These are phyloP conservation scores for Sebastes cheni DNA, from an alignment of 2,797 vertebrate genomes.

Conservation along the genomic window DNA sequence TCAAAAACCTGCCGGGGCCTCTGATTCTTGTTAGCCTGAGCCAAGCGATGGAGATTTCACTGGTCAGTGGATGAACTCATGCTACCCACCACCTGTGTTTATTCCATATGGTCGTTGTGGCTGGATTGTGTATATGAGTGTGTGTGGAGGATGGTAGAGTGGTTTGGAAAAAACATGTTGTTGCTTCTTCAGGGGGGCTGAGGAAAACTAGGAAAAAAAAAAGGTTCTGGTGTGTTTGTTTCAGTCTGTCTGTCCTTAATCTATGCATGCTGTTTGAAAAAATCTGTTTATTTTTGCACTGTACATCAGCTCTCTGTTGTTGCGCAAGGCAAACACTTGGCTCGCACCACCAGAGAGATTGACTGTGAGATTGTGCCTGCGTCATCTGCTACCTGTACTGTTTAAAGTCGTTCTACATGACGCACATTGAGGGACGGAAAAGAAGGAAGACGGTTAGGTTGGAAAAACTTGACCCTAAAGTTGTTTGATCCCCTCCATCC, in stretches of 20 bases:
- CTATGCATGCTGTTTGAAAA: slow-evolving; percentile 15
- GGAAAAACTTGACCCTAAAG: slow-evolving; percentile 58
- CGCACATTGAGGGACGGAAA: not conserved
- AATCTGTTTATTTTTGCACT: not conserved
- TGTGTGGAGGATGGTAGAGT: slow-evolving; percentile 9
- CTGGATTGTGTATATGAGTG: slow-evolving; percentile 11
- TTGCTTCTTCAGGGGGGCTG: not conserved
- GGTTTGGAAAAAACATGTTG: not conserved
- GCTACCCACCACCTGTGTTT: slow-evolving; percentile 51
- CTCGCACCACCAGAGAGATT: not conserved
- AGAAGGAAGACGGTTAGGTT: slow-evolving; percentile 31
- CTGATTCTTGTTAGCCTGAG: slow-evolving; percentile 45
- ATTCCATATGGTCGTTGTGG: slow-evolving; percentile 15
- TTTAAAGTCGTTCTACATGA: slow-evolving; percentile 14
- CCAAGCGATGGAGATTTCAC: slow-evolving; percentile 27
- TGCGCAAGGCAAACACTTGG: not conserved
- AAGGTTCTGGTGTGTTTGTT: slow-evolving; percentile 12
- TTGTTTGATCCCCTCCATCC: slow-evolving; percentile 28
- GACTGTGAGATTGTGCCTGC: not conserved
- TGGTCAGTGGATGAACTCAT: slow-evolving; percentile 58
- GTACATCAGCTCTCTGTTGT: not conserved
- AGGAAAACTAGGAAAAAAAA: not conserved
- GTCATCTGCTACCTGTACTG: slow-evolving; percentile 17
- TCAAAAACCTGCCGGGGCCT: slow-evolving; percentile 50
- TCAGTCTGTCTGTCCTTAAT: slow-evolving; percentile 35